Conservation (phyloP, 1,140 invertebrate species). For the Lasioglossum albipes region DNA sequence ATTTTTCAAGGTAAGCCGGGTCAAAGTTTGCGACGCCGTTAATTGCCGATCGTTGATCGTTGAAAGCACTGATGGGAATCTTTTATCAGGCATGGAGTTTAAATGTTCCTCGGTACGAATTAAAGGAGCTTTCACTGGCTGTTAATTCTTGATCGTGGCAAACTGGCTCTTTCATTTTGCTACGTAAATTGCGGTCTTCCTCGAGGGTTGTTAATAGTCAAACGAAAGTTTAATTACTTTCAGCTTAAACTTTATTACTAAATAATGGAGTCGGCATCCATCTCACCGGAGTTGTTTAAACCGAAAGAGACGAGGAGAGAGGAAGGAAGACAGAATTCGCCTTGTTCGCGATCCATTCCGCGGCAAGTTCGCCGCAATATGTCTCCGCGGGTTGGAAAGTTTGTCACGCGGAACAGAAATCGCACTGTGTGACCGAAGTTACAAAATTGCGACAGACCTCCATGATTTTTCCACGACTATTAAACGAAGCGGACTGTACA, state of each 20-base stretch:
- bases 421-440: background rate
- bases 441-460: background rate
- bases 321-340: too few relatives aligned
- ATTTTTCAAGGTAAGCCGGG: too few relatives aligned
- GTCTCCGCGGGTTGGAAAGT: background rate
- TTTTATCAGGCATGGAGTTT: background rate
- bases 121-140: background rate
- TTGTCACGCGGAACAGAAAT: constrained; percentile 7
- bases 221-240: constrained; percentile 3
- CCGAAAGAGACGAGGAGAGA: background rate
- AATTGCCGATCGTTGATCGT: background rate
- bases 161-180: background rate
- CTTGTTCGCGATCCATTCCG: constrained; percentile 4
- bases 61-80: background rate
- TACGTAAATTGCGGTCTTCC: background rate
- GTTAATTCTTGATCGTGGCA: background rate
- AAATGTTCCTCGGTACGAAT: background rate
- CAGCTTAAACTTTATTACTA: background rate
- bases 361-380: background rate
- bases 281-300: constrained; percentile 1
- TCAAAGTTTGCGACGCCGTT: background rate
- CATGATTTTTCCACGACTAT: constrained; percentile 6
- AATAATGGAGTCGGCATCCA: background rate
- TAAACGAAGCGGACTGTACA: background rate
- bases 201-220: background rate